Conservation (phyloP, 2,888 invertebrate species). For the Ommatoiulus sabulosus region DNA sequence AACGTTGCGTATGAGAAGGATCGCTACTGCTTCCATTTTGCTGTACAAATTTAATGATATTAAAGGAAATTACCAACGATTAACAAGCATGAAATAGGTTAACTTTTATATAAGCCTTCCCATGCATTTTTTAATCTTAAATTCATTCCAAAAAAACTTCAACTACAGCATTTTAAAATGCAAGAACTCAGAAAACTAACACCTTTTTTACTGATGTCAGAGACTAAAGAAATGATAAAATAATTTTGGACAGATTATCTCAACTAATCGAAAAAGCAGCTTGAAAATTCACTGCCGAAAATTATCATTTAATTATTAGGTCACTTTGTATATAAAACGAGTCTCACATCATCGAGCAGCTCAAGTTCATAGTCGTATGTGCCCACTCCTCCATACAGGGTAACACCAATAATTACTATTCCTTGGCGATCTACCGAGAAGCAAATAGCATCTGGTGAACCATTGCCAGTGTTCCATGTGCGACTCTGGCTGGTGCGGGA, state of each 20-base stretch:
- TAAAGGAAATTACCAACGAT: too few species aligned
- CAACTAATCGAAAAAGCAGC: not conserved
- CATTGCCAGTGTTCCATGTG: constrained; percentile 97
- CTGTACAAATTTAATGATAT: constrained; percentile 52
- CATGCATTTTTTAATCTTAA: too few species aligned
- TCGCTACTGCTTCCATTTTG: constrained; percentile 64
- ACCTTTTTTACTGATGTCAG: too few species aligned
- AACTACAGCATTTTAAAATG: too few species aligned
- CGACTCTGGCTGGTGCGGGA: constrained; percentile 88
- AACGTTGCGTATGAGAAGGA: constrained; percentile 70
- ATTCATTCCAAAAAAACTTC: too few species aligned
- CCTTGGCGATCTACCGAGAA: constrained; percentile 93
- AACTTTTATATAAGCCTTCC: too few species aligned
- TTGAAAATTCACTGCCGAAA: not conserved
- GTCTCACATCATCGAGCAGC: constrained; percentile 78
- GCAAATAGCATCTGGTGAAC: constrained; percentile 95
- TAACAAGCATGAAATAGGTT: too few species aligned
- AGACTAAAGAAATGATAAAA: not conserved
- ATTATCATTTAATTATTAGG: not conserved
- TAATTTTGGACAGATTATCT: too few species aligned
- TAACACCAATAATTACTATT: constrained; percentile 88
- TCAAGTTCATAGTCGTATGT: constrained; percentile 93
- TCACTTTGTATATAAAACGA: not conserved
- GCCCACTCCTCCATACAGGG: constrained; percentile 89
- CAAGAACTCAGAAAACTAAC: too few species aligned